Conservation (phyloP, 1,140 invertebrate genomes). For the Zeugodacus cucurbitae region DNA sequence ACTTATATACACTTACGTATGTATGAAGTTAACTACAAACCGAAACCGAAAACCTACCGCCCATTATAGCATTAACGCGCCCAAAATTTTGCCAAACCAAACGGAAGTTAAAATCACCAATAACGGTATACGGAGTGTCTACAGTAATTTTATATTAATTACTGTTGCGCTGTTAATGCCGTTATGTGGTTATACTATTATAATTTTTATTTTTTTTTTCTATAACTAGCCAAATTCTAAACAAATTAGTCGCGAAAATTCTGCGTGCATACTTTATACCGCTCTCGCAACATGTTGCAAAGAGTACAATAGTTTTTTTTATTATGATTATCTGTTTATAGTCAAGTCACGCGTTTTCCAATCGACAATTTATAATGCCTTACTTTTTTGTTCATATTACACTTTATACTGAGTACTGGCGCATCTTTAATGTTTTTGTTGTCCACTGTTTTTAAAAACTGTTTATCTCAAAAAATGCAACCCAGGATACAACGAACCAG, state of each 20-base stretch:
- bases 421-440: not conserved
- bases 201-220: no score
- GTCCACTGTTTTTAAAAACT: not conserved
- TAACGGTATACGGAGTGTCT: not conserved
- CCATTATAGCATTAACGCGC: not conserved
- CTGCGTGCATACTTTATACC: not conserved
- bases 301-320: not conserved
- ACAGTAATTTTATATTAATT: not conserved
- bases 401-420: not conserved
- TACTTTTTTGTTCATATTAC: not conserved
- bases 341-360: not conserved
- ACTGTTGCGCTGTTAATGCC: not conserved
- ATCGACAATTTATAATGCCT: not conserved
- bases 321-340: not conserved
- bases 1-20: not conserved
- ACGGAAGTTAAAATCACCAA: no score
- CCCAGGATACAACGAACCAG: not conserved
- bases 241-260: no score
- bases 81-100: not conserved
- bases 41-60: slow-evolving; percentile 5
- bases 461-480: not conserved
- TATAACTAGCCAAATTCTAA: no score
- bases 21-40: not conserved
- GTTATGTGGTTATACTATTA: not conserved
- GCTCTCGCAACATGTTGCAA: no score